These are phyloP conservation scores for Fulmarus glacialis DNA, from an alignment of 2,113 vertebrate species.

Conservation along the genomic window DNA sequence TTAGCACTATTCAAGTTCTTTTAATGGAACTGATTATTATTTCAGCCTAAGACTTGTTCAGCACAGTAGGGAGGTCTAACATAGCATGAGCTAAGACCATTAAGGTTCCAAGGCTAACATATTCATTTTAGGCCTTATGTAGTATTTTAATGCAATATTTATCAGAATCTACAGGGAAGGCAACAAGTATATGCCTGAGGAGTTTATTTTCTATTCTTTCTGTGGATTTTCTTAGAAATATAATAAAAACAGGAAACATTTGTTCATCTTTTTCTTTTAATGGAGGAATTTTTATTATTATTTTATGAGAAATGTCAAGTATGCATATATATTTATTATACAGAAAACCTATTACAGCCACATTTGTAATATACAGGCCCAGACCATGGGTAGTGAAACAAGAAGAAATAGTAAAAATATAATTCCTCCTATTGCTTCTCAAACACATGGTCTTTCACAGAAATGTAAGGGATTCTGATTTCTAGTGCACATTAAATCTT, in stretches of 20 bases:
- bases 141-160: background rate
- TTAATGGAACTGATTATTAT: background rate
- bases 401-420: background rate
- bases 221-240: background rate
- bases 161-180: background rate
- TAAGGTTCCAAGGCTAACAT: background rate
- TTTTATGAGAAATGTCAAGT: background rate
- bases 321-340: background rate
- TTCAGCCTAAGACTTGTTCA: background rate
- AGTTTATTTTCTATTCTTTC: background rate
- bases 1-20: background rate
- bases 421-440: background rate
- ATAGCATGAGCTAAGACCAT: background rate
- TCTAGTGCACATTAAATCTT: background rate
- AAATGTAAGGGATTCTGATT: background rate
- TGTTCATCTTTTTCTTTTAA: background rate
- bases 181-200: background rate
- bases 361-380: background rate
- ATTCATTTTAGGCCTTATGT: background rate
- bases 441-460: background rate
- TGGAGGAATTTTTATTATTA: background rate
- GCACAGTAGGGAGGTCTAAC: background rate
- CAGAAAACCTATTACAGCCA: background rate
- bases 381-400: background rate
- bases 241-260: background rate